Conservation (phyloP, 2,888 invertebrate species). For the Xestobium rufovillosum region DNA sequence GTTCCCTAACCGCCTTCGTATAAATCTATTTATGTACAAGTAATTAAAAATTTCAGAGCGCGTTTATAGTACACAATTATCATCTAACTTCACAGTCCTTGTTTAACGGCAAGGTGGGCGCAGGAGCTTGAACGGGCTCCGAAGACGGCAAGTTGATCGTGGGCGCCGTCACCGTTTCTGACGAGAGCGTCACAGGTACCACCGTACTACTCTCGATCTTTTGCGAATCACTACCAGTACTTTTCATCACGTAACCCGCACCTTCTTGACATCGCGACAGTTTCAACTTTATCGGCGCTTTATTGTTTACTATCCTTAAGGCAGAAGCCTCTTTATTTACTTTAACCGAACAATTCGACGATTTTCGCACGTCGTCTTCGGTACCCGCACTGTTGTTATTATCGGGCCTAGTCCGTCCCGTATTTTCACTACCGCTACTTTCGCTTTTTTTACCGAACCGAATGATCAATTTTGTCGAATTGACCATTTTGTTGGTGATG, state of each 20-base stretch:
- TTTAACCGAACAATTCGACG: neutral
- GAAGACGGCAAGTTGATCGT: constrained; percentile 25
- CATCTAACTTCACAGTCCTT: constrained; percentile 86
- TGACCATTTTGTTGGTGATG: constrained; percentile 48
- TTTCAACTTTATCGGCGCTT: constrained; percentile 80
- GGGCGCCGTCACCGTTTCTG: constrained; percentile 16
- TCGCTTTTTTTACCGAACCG: constrained; percentile 57
- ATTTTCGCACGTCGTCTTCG: constrained; percentile 8
- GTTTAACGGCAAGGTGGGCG: constrained; percentile 57
- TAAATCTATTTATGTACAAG: too few species aligned
- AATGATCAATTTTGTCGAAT: constrained; percentile 69
- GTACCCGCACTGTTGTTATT: constrained; percentile 15
- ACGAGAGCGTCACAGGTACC: constrained; percentile 15
- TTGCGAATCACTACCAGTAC: constrained; percentile 5
- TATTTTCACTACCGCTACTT: constrained; percentile 24
- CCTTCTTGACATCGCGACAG: constrained; percentile 74
- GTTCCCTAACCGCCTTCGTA: too few species aligned
- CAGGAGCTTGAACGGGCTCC: constrained; percentile 30
- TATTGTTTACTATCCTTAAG: constrained; percentile 47
- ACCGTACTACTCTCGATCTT: constrained; percentile 13
- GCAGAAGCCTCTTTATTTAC: too few species aligned
- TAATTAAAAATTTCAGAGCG: too few species aligned
- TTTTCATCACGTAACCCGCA: constrained; percentile 57
- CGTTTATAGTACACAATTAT: constrained; percentile 49
- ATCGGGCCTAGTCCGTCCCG: constrained; percentile 29